Evolutionary conservation across 2,888 invertebrate species (phyloP), one percentile per base, ranked within the genome.

Genomic region (Lasius fuliginosus): DNA sequence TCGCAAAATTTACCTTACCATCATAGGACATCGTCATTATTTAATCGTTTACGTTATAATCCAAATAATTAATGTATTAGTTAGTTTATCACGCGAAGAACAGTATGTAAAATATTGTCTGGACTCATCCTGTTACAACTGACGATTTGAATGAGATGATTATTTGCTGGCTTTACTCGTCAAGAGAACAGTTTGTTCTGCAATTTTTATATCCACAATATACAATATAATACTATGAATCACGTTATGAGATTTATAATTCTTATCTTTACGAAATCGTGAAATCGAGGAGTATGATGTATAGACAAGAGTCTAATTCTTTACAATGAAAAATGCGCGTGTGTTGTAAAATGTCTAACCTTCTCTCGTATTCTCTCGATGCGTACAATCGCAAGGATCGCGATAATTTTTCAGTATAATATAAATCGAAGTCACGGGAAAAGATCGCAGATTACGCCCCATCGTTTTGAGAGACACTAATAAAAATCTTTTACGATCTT

Each of bases 401-500:
- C 42, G 58, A 82, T 36, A 62, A 60, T 85, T 85, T 71, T 46
- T 27, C 65, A 83, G 62, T 60, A 83, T 86, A 84, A 86, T 90
- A 85, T 84, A 86, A 65, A 77, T 74, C 74, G 74, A 81, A 83
- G 79, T 82, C 79, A 64, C 67, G 30, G 64, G 81, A 64, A 42
- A 82, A 90, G 82, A 89, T 86, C 86, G 86, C 85, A 88, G 91
- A 92, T 92, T 92, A 91, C 88, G 84, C 71, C 84, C 85, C 85
- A 85, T 88, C 91, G 86, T 90, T 90, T 81, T 76, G 79, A 86
- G 82, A 88, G 87, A 85, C 86, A 82, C 91, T 36, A 36, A 86
- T 92, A 91, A 92, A 92, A 90, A 86, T 89, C 88, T 90, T 92
- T 92, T 92, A 92, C 91, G 92, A 92, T 85, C 89, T 79, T 76